Conservation (phyloP, 2,113 vertebrate genomes). For the Chloropsis cyanopogon region DNA sequence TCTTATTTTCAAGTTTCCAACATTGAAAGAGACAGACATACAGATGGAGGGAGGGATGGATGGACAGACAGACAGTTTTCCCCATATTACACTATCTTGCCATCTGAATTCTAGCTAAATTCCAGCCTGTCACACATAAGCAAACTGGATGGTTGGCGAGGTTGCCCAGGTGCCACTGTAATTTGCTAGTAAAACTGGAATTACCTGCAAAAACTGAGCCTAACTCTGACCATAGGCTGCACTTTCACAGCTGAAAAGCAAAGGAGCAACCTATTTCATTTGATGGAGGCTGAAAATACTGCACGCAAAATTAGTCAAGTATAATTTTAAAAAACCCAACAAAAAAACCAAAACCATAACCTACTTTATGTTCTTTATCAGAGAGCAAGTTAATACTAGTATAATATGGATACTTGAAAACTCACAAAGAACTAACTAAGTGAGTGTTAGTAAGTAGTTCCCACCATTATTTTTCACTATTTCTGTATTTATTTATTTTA, state of each 20-base stretch:
- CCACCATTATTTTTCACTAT: background rate
- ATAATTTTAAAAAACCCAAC: fast-evolving
- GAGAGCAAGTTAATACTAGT: background rate
- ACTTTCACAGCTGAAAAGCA: background rate
- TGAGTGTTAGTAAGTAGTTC: background rate
- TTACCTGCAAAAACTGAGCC: background rate
- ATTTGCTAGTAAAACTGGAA: background rate
- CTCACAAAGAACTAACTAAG: background rate
- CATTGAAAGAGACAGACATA: background rate
- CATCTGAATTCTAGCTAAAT: background rate
- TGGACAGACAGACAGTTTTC: background rate
- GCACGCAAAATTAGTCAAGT: background rate
- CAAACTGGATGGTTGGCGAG: background rate
- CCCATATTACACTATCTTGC: background rate
- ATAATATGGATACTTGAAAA: background rate
- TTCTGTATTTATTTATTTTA: background rate
- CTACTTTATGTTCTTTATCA: background rate
- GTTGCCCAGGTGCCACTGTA: background rate
- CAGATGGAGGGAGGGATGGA: fast-evolving
- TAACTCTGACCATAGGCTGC: background rate
- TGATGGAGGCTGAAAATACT: background rate
- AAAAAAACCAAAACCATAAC: background rate
- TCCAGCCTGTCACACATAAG: background rate
- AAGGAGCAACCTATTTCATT: background rate
- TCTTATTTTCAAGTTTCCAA: background rate